Base-by-base conservation (phyloP, 2,797 vertebrate species). In the Pseudomugil gertrudae region DNA sequence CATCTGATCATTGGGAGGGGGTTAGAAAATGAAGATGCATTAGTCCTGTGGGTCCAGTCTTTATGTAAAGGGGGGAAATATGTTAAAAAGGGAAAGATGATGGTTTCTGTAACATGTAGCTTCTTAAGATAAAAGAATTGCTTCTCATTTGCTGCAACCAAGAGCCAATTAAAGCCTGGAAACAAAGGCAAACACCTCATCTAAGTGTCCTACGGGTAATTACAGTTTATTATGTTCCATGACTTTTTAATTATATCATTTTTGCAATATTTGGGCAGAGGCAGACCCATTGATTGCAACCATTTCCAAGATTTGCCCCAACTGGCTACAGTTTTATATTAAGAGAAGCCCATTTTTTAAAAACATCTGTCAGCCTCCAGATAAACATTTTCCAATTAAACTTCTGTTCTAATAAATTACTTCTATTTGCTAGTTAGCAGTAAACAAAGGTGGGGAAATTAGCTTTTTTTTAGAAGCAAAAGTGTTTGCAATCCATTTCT, bases 11-110 rank as follows among this genome's bases (percentile, higher is more conserved):
- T 24, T 11, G 48, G 56, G 59, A 69, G 58, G 29, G 53, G 26
- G 62, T 71, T n/a, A 66, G 10, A 59, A 57, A 63, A 29, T 51
- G 21, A 19, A 56, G 63, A 32, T n/a, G 27, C 36, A 53, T 76
- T 63, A 66, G 26, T 57, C 40, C 68, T 48, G 32, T 10, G 9
- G 47, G 45, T 54, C 64, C 69, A 73, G 50, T 51, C 21, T 51
- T 63, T 26, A 15, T 65, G 38, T n/a, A n/a, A n/a, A 1, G 9
- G 19, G 50, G 15, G 52, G 53, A 32, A 9, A 57, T 23, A 51
- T 53, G 45, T 66, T 66, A 57, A 54, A 61, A 40, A n/a, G 29
- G 36, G 43, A 45, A 5, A 68, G 32, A 30, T 57, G 43, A 57
- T 27, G 11, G 53, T 57, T 57, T 48, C 10, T 32, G 43, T 45